Conservation (phyloP, 2,888 invertebrate genomes). For the Stenichneumon culpator region DNA sequence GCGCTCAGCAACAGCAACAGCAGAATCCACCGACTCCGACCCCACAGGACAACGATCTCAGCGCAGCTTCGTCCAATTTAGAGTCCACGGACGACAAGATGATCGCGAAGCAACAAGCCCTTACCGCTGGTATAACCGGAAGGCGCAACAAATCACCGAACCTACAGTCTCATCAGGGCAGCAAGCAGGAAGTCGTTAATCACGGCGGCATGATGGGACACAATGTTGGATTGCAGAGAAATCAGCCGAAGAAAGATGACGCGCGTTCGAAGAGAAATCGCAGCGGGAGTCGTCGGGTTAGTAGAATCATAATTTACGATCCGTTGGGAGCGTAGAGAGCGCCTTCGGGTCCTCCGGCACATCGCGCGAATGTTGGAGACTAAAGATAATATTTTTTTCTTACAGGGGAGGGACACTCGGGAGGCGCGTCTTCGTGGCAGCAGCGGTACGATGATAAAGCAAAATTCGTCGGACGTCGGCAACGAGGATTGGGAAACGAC, state of each 20-base stretch:
- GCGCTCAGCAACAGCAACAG: conserved; percentile 79
- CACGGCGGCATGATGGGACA: conserved; percentile 71
- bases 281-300: conserved; percentile 81
- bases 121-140: conserved; percentile 89
- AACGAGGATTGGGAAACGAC: conserved; percentile 93
- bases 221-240: conserved; percentile 69
- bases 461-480: conserved; percentile 85
- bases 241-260: conserved; percentile 79
- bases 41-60: conserved; percentile 81
- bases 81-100: conserved; percentile 88
- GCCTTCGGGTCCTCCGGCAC: neutral
- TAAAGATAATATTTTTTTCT: conserved; percentile 4
- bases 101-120: conserved; percentile 89
- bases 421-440: conserved; percentile 78
- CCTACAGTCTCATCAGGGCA: conserved; percentile 73
- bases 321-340: neutral
- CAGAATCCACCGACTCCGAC: conserved; percentile 76
- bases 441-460: conserved; percentile 77
- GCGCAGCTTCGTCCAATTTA: conserved; percentile 70
- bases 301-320: conserved; percentile 39
- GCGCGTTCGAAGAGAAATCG: conserved; percentile 80
- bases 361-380: neutral
- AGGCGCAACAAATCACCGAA: conserved; percentile 83
- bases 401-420: conserved; percentile 81
- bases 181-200: conserved; percentile 67